Percentiles rank a stretch among this genome's conserved stretches.
Evolutionary conservation across 2,113 vertebrate species (phyloP).

Genomic region (Pyxicephalus adspersus): DNA sequence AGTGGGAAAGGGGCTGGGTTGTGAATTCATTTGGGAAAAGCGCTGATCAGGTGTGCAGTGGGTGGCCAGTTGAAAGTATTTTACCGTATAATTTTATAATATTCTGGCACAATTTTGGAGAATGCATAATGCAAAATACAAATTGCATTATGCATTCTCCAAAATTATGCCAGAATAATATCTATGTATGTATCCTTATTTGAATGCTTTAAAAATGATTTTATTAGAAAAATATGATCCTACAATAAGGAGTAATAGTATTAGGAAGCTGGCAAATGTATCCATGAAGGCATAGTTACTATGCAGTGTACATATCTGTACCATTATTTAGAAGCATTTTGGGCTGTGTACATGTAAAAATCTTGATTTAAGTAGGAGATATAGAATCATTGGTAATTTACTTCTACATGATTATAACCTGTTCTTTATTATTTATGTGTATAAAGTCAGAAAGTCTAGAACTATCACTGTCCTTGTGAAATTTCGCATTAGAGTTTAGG

Average conservation of each 20-base stretch:
- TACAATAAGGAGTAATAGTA: neutral
- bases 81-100: no score
- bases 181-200: neutral
- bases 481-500: no score
- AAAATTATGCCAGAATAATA: neutral
- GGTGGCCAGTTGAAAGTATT: no score
- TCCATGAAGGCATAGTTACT: neutral
- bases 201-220: neutral
- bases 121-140: neutral
- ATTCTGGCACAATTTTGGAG: neutral
- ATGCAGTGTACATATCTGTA: slow-evolving; percentile 19
- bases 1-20: no score
- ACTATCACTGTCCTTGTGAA: no score
- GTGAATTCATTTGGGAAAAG: no score
- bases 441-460: no score
- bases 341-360: neutral
- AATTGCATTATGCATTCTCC: neutral
- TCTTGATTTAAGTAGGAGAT: no score
- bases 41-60: no score
- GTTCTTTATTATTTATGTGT: no score
- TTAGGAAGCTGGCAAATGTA: neutral
- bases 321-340: neutral
- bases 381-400: no score
- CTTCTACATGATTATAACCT: no score
- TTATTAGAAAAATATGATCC: neutral